Evolutionary conservation across 2,888 invertebrate species (phyloP).

Genomic region (Cyrtodaria siliqua): DNA sequence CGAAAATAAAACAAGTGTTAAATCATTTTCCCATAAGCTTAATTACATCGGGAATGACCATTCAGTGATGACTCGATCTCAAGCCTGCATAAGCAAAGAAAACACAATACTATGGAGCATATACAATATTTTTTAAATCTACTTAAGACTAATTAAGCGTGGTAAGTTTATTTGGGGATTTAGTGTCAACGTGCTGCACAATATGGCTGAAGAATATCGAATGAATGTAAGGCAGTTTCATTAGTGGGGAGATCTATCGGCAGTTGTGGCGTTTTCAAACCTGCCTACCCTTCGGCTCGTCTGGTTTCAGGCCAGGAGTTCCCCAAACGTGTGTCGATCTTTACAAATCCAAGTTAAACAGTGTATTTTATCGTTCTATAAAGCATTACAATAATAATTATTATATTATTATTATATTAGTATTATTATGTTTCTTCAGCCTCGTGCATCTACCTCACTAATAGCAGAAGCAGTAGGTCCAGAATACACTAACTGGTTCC

Average conservation of each 20-base stretch:
- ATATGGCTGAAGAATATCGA: neutral
- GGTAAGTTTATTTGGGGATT: conserved; percentile 62
- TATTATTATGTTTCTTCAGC: no score
- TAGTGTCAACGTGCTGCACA: conserved; percentile 52
- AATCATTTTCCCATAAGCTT: conserved; percentile 30
- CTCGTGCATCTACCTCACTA: no score
- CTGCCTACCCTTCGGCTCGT: no score
- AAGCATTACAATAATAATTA: no score
- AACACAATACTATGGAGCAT: conserved; percentile 8
- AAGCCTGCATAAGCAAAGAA: conserved; percentile 8
- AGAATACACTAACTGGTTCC: no score
- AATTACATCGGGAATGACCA: conserved; percentile 39
- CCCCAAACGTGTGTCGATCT: no score
- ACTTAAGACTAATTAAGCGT: conserved; percentile 64
- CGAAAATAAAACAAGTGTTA: conserved; percentile 51
- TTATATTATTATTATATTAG: no score
- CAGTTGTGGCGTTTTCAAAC: no score
- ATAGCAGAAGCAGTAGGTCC: no score
- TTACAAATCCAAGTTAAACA: no score
- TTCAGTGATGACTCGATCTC: conserved; percentile 4
- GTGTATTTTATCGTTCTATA: no score
- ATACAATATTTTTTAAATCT: conserved; percentile 54
- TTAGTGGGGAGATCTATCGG: conserved; percentile 37
- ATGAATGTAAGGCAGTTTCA: conserved; percentile 8
- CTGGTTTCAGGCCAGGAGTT: no score